phyloP scores from a whole-genome alignment of 2,888 invertebrate species.

The Brenthis ino region DNA sequence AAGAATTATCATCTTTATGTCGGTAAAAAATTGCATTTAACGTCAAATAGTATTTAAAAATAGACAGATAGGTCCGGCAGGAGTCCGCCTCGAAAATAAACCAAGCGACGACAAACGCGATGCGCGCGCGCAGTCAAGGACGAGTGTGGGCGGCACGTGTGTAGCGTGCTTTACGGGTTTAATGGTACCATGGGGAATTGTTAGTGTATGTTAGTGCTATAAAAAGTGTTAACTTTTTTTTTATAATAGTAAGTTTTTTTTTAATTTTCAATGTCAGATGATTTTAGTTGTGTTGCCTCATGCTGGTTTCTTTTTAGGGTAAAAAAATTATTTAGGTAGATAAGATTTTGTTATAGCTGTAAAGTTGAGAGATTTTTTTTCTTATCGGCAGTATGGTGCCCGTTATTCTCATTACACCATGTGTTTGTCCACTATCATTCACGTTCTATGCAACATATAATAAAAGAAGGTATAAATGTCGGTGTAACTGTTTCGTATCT shows the following conservation, averaged over 20 bases:
- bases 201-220: not conserved
- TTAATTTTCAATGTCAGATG: not conserved
- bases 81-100: slow-evolving; percentile 32
- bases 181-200: slow-evolving; percentile 26
- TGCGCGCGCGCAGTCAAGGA: slow-evolving; percentile 37
- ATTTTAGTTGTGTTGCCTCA: not conserved
- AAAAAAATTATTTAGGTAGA: too few species aligned
- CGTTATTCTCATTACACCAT: too few species aligned
- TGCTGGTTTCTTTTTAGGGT: too few species aligned
- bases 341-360: too few species aligned
- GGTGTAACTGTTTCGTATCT: not conserved
- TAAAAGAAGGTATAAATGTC: too few species aligned
- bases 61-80: slow-evolving; percentile 33
- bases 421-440: not conserved
- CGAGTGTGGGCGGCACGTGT: slow-evolving; percentile 38
- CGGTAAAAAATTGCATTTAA: not conserved
- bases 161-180: slow-evolving; percentile 29
- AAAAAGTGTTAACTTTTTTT: slow-evolving; percentile 14
- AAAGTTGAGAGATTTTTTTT: too few species aligned
- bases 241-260: not conserved
- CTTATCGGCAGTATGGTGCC: too few species aligned
- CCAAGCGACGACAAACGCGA: slow-evolving; percentile 29
- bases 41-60: slow-evolving; percentile 25
- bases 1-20: too few species aligned
- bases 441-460: not conserved